phyloP scores from a whole-genome alignment of 2,797 vertebrate genomes.

The Serranus cabrilla region DNA sequence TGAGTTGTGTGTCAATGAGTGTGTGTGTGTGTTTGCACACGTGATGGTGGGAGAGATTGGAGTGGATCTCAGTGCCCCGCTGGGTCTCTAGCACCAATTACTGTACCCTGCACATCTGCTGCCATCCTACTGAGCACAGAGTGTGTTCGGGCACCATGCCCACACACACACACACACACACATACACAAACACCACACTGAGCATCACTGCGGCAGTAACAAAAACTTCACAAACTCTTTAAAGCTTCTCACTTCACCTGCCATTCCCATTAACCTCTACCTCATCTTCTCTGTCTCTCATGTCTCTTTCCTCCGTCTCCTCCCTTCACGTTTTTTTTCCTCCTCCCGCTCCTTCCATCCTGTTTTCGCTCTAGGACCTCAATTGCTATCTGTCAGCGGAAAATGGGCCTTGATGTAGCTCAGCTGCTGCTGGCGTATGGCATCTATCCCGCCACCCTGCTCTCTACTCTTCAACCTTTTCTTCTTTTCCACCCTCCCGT shows the following conservation, averaged over 20 bases:
- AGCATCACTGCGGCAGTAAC: constrained; percentile 52
- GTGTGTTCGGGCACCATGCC: constrained; percentile 64
- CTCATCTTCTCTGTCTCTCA: constrained; percentile 60
- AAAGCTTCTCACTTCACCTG: constrained; percentile 66
- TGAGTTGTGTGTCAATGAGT: constrained; percentile 14
- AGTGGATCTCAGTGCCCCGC: constrained; percentile 75
- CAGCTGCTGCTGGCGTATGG: constrained; percentile 16
- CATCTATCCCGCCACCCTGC: constrained; percentile 7
- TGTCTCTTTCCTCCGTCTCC: constrained; percentile 34
- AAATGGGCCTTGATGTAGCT: constrained; percentile 59
- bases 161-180: constrained; percentile 27
- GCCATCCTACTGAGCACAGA: constrained; percentile 73
- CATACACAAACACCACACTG: constrained; percentile 5
- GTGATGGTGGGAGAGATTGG: constrained; percentile 64
- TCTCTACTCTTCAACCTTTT: constrained; percentile 30
- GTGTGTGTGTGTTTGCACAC: constrained; percentile 21
- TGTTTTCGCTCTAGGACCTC: constrained; percentile 60
- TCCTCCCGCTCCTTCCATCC: constrained; percentile 27
- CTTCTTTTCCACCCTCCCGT: not conserved
- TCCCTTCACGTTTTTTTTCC: not conserved
- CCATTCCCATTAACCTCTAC: constrained; percentile 72
- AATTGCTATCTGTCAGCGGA: constrained; percentile 66
- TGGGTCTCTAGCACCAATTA: constrained; percentile 84
- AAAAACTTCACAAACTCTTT: constrained; percentile 72
- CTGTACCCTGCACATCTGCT: constrained; percentile 83